A percentile compares a stretch with the other conserved stretches of the same genome.
Evolutionary conservation across 2,113 vertebrate species (phyloP).

Genomic region (Mobula hypostoma): DNA sequence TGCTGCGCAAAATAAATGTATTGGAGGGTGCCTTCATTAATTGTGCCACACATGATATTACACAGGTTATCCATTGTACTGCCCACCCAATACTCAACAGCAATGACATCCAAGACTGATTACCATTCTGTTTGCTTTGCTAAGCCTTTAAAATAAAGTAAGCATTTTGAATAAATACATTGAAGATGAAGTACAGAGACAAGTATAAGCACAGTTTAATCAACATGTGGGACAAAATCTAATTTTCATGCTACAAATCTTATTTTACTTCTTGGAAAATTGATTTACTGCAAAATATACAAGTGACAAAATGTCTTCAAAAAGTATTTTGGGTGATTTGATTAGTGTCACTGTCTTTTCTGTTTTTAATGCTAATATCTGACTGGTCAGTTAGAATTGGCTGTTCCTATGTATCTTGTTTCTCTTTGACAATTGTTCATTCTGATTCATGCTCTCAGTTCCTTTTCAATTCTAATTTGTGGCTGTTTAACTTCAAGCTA

Average conservation of each 20-base stretch:
- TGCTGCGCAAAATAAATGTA: no score
- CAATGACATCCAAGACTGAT: not conserved
- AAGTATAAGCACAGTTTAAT: not conserved
- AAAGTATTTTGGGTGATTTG: not conserved
- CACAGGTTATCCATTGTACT: no score
- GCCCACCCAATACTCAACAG: no score
- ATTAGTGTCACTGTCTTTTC: not conserved
- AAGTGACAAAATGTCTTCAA: no score
- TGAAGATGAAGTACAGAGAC: no score
- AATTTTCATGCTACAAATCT: not conserved
- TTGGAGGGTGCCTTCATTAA: no score
- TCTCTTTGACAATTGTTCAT: not conserved
- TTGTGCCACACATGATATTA: no score
- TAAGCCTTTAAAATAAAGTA: no score
- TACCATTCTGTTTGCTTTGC: no score
- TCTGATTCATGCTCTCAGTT: not conserved
- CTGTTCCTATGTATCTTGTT: not conserved
- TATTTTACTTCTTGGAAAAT: not conserved
- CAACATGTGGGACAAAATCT: not conserved
- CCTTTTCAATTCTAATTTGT: not conserved
- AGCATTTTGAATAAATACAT: no score
- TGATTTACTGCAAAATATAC: not conserved
- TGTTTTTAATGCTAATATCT: not conserved
- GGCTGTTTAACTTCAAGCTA: no score
- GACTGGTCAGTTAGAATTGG: not conserved